phyloP scores from a whole-genome alignment of 2,888 invertebrate species.

The Druceiella hillmani region DNA sequence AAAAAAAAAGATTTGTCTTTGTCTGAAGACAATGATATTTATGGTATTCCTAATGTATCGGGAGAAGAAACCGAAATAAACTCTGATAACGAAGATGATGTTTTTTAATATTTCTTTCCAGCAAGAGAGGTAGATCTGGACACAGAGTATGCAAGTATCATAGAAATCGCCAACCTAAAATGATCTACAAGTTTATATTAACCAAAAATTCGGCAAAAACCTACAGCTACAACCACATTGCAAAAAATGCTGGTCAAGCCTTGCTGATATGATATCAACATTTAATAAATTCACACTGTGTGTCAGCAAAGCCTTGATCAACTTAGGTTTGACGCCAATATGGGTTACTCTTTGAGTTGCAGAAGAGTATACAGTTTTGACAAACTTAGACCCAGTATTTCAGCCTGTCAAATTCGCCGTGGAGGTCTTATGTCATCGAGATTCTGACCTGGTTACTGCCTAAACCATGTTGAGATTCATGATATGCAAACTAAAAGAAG shows the following conservation, averaged over 20 bases:
- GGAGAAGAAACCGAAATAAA: constrained; percentile 6
- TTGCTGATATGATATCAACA: constrained; percentile 3
- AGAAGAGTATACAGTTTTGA: too few species aligned
- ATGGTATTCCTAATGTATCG: constrained; percentile 6
- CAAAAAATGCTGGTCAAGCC: constrained; percentile 16
- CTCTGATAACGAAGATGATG: constrained; percentile 11
- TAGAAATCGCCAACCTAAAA: constrained; percentile 13
- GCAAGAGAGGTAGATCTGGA: constrained; percentile 13
- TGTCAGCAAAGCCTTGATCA: too few species aligned
- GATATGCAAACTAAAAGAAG: constrained; percentile 4
- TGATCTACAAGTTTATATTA: constrained; percentile 4
- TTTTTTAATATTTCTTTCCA: constrained; percentile 10
- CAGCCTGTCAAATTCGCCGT: too few species aligned
- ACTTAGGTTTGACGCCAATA: too few species aligned
- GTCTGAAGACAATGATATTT: constrained; percentile 6
- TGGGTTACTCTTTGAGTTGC: too few species aligned
- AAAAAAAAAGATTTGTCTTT: constrained; percentile 14
- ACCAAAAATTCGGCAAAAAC: constrained; percentile 13
- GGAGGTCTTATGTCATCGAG: too few species aligned
- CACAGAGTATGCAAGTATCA: constrained; percentile 15
- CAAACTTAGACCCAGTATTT: too few species aligned
- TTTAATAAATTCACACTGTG: too few species aligned
- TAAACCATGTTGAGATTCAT: constrained; percentile 2
- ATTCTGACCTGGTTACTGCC: not conserved
- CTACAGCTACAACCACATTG: constrained; percentile 14